These are phyloP conservation scores for Cephus pygmeus DNA, from an alignment of 2,888 invertebrate genomes.

Conservation along the genomic window DNA sequence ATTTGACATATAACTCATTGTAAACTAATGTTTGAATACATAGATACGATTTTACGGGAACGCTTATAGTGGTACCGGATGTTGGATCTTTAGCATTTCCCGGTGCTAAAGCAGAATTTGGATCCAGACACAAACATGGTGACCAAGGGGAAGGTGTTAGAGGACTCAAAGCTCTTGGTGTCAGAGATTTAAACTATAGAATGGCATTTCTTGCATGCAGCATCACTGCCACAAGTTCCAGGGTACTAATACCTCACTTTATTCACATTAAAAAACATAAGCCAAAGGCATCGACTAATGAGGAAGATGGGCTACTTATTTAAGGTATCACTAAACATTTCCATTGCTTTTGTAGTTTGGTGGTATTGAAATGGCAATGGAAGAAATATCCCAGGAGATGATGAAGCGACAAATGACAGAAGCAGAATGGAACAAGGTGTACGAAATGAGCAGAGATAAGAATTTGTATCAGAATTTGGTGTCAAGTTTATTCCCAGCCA, in stretches of 20 bases:
- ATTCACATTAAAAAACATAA: too few species aligned
- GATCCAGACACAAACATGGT: conserved; percentile 77
- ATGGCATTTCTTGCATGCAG: conserved; percentile 96
- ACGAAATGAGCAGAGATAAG: conserved; percentile 95
- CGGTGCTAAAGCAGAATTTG: conserved; percentile 86
- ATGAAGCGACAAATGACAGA: conserved; percentile 95
- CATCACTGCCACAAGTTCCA: conserved; percentile 85
- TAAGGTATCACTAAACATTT: not conserved
- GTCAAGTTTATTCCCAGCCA: conserved; percentile 91
- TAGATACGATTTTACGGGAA: conserved; percentile 92
- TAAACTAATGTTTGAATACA: conserved; percentile 39
- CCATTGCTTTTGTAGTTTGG: conserved; percentile 73
- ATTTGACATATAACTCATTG: not conserved
- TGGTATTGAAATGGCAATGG: conserved; percentile 83
- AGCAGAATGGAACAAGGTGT: conserved; percentile 94
- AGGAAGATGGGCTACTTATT: not conserved
- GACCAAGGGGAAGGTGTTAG: conserved; percentile 85
- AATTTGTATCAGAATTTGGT: conserved; percentile 92
- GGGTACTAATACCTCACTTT: conserved; percentile 64
- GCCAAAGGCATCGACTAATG: not conserved
- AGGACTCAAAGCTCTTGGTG: conserved; percentile 87
- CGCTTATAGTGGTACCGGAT: conserved; percentile 97
- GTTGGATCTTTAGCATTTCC: conserved; percentile 88
- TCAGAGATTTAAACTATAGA: conserved; percentile 86
- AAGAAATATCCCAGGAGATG: conserved; percentile 90